Evolutionary conservation across 2,888 invertebrate species (phyloP).

Genomic region (Lycophotia porphyrea): DNA sequence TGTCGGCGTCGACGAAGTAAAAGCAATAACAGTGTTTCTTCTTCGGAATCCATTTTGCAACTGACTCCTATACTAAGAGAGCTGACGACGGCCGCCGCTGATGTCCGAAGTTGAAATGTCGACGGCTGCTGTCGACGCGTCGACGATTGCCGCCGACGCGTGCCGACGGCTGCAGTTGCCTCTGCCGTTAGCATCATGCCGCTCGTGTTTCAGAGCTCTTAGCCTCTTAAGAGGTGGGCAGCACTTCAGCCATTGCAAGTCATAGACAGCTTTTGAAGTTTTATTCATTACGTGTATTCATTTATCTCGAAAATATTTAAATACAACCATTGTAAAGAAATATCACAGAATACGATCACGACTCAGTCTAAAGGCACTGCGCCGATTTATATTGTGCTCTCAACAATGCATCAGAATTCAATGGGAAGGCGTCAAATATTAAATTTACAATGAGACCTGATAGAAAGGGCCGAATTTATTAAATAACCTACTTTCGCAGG

Average conservation of each 20-base stretch:
- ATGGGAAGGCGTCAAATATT: slow-evolving; percentile 67
- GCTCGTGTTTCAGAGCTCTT: background rate
- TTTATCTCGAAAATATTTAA: background rate
- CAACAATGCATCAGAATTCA: slow-evolving; percentile 65
- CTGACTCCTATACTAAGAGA: background rate
- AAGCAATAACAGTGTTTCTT: slow-evolving; percentile 19
- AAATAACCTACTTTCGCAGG: slow-evolving; percentile 52
- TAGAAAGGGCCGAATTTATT: slow-evolving; percentile 58
- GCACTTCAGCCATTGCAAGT: background rate
- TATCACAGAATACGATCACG: slow-evolving; percentile 31
- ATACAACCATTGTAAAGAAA: slow-evolving; percentile 25
- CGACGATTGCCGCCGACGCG: no score
- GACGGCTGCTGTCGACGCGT: no score
- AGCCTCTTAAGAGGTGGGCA: background rate
- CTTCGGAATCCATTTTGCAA: slow-evolving; percentile 10
- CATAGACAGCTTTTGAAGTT: background rate
- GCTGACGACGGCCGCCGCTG: no score
- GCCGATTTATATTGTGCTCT: slow-evolving; percentile 56
- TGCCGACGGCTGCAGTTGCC: no score
- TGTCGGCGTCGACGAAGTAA: slow-evolving; percentile 25
- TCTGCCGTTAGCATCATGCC: no score
- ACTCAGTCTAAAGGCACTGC: slow-evolving; percentile 29
- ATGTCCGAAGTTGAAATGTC: no score
- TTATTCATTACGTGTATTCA: background rate
- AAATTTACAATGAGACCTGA: slow-evolving; percentile 67